Conservation (phyloP, 2,888 invertebrate genomes). For the Rhagonycha lutea region DNA sequence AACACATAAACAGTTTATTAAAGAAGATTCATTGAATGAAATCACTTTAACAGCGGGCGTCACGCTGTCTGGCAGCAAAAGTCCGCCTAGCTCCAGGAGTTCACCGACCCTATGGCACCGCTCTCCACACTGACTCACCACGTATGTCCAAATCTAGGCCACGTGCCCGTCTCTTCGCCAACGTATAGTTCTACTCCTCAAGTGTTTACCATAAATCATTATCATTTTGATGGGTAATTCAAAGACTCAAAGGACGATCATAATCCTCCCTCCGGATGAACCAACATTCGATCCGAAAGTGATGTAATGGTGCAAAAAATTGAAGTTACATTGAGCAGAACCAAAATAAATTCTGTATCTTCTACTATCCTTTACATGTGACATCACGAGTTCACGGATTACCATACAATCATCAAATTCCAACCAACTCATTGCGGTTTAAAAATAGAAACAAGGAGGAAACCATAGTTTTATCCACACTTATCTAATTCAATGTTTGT, state of each 20-base stretch:
- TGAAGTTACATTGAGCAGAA: background rate
- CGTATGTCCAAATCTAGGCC: slow-evolving; percentile 27
- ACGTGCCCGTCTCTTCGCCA: slow-evolving; percentile 26
- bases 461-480: background rate
- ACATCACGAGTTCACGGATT: background rate
- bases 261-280: background rate
- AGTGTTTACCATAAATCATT: slow-evolving; percentile 14
- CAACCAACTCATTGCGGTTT: background rate
- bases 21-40: slow-evolving; percentile 24
- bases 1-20: slow-evolving; percentile 8
- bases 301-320: background rate
- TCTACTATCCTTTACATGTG: background rate
- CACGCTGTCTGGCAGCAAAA: slow-evolving; percentile 45
- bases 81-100: slow-evolving; percentile 38
- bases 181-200: slow-evolving; percentile 9
- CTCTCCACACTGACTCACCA: slow-evolving; percentile 33
- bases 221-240: background rate
- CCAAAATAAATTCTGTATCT: background rate
- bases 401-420: background rate
- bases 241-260: background rate
- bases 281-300: background rate
- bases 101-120: slow-evolving; percentile 42
- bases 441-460: background rate
- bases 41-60: slow-evolving; percentile 38
- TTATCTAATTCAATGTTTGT: background rate